Conservation (phyloP, 53 echinoderm and acorn worm species). For the Holothuria leucospilota region DNA sequence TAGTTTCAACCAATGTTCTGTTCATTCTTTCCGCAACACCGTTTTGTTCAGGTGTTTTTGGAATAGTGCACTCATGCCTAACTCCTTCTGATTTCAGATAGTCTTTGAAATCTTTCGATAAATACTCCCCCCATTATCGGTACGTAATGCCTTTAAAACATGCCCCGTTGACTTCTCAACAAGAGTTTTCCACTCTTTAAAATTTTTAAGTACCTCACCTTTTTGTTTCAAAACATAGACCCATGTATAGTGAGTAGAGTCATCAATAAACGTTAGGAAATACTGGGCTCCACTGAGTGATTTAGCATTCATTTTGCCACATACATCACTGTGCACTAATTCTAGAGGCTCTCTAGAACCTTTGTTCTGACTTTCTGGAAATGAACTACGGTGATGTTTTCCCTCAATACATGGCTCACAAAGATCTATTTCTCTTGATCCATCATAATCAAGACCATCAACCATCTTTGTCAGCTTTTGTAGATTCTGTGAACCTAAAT, state of each 20-base stretch:
- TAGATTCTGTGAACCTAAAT: neutral
- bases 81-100: neutral
- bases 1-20: neutral
- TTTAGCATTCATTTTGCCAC: neutral
- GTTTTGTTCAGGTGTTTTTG: neutral
- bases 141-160: neutral
- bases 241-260: neutral
- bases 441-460: conserved; percentile 30
- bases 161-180: neutral
- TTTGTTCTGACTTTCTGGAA: neutral
- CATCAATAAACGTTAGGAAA: conserved; percentile 7
- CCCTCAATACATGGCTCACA: conserved; percentile 25
- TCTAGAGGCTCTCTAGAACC: no score
- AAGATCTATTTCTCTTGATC: neutral
- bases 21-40: conserved; percentile 18
- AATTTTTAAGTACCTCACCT: neutral
- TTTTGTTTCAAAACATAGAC: neutral
- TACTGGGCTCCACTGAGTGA: conserved; percentile 5
- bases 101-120: neutral
- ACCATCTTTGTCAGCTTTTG: neutral
- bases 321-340: no score
- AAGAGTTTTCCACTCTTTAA: neutral
- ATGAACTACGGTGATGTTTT: conserved; percentile 13
- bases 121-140: neutral
- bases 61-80: neutral